phyloP scores from a whole-genome alignment of 2,888 invertebrate genomes.

The Philonicus albiceps region DNA sequence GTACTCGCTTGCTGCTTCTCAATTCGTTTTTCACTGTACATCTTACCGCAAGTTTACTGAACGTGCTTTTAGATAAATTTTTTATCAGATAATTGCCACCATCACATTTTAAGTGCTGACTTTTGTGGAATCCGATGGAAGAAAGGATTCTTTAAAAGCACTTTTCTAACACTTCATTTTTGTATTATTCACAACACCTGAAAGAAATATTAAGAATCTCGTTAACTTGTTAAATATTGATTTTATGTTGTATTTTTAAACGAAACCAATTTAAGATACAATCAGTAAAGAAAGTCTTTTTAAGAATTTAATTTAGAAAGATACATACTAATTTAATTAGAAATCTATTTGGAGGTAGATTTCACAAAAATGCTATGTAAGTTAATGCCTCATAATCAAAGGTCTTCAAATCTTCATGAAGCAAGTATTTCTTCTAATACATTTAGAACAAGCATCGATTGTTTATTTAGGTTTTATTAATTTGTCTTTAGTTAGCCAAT shows the following conservation, averaged over 20 bases:
- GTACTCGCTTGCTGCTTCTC: constrained; percentile 42
- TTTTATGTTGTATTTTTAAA: background rate
- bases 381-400: too few species aligned
- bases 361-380: too few species aligned
- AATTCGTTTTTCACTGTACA: constrained; percentile 47
- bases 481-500: too few species aligned
- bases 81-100: background rate
- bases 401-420: too few species aligned
- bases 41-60: background rate
- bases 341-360: too few species aligned
- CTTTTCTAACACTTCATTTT: background rate
- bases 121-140: background rate
- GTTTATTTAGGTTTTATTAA: too few species aligned
- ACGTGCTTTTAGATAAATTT: background rate
- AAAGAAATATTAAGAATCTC: background rate
- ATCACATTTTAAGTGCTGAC: background rate
- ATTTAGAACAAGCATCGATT: too few species aligned
- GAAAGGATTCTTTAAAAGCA: background rate
- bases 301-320: too few species aligned
- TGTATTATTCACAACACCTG: background rate
- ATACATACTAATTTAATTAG: too few species aligned
- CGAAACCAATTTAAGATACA: background rate
- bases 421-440: too few species aligned
- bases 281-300: too few species aligned
- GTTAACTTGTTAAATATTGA: background rate